These are phyloP conservation scores for Lontra canadensis DNA, from an alignment of 2,113 vertebrate species.

Conservation along the genomic window DNA sequence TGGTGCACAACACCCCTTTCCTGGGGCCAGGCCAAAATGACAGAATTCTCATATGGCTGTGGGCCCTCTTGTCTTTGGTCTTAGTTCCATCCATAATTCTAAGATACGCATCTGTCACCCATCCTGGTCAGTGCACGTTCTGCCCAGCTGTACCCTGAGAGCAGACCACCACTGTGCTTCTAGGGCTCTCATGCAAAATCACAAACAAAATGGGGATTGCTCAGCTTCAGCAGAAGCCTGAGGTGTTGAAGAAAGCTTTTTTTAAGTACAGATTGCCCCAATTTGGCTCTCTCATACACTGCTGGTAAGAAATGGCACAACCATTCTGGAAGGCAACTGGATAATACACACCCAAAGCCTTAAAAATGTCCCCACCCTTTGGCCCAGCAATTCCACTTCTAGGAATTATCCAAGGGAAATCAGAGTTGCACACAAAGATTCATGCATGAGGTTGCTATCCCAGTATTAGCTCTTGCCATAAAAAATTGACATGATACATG, in stretches of 20 bases:
- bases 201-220: neutral
- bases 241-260: neutral
- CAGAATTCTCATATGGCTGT: neutral
- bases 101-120: neutral
- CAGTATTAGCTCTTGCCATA: neutral
- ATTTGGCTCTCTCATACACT: neutral
- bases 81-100: neutral
- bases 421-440: neutral
- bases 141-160: neutral
- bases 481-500: neutral
- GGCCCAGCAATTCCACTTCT: neutral
- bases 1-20: neutral
- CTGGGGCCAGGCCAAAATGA: neutral
- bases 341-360: neutral
- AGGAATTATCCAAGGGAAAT: conserved; percentile 35
- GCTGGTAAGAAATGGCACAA: neutral
- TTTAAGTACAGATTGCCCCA: neutral
- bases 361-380: conserved; percentile 29
- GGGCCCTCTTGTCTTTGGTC: neutral
- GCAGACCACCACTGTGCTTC: neutral
- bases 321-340: neutral
- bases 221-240: neutral
- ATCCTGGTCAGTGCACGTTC: neutral
- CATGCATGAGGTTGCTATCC: neutral
- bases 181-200: neutral